Evolutionary conservation across 2,113 vertebrate genomes (phyloP).

Genomic region (Caranx melampygus): DNA sequence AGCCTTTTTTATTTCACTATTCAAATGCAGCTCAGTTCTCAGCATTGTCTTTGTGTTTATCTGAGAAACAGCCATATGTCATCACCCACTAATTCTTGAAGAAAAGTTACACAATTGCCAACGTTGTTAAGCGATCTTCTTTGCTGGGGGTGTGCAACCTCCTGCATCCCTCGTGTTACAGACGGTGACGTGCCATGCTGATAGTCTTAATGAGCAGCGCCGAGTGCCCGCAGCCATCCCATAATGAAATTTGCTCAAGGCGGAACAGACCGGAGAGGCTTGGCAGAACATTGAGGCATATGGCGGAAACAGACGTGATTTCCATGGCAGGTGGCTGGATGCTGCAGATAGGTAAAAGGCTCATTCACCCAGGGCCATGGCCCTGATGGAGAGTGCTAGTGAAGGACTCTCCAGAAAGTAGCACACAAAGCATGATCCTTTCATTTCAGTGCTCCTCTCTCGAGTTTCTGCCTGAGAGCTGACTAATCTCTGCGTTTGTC

Average conservation of each 20-base stretch:
- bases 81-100: slow-evolving; percentile 1
- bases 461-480: slow-evolving; percentile 26
- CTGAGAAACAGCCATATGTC: slow-evolving; percentile 31
- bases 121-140: slow-evolving; percentile 49
- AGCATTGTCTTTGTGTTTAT: slow-evolving; percentile 3
- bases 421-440: slow-evolving; percentile 40
- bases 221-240: slow-evolving; percentile 89
- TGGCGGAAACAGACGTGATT: slow-evolving; percentile 94
- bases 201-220: slow-evolving; percentile 91
- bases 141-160: slow-evolving; percentile 61
- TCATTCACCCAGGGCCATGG: slow-evolving; percentile 81
- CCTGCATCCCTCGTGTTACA: slow-evolving; percentile 57
- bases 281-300: slow-evolving; percentile 93
- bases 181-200: slow-evolving; percentile 89
- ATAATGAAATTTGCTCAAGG: slow-evolving; percentile 95
- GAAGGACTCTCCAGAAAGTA: slow-evolving; percentile 66
- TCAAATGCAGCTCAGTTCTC: slow-evolving; percentile 2
- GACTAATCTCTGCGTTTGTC: slow-evolving; percentile 11
- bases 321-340: slow-evolving; percentile 85
- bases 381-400: slow-evolving; percentile 79
- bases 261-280: slow-evolving; percentile 89
- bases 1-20: neutral
- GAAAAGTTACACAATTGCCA: slow-evolving; percentile 47
- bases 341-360: slow-evolving; percentile 85
- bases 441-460: neutral